Percentiles rank a stretch among this genome's conserved stretches.
Conservation (phyloP, 2,888 invertebrate species). For the Dynastes grantii region DNA sequence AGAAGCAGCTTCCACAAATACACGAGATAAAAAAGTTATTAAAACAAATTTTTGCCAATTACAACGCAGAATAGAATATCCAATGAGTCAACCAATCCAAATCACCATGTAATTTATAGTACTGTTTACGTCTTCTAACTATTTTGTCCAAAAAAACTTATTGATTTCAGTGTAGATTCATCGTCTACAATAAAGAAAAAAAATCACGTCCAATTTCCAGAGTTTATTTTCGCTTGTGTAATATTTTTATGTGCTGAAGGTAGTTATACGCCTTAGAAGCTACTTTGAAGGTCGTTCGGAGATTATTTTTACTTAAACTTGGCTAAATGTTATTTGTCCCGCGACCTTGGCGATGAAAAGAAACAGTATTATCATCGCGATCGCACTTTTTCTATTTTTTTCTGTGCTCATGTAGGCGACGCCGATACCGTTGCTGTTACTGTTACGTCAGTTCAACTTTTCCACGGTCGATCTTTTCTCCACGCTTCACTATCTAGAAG, state of each 20-base stretch:
- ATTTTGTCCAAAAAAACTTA: too few species aligned
- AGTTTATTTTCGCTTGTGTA: slow-evolving; percentile 45
- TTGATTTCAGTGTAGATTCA: too few species aligned
- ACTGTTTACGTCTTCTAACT: too few species aligned
- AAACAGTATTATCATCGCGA: slow-evolving; percentile 42
- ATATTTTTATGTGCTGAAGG: slow-evolving; percentile 31
- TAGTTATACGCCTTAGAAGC: slow-evolving; percentile 31
- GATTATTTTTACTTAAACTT: slow-evolving; percentile 52
- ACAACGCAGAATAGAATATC: too few species aligned
- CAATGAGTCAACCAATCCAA: too few species aligned
- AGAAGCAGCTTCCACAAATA: too few species aligned
- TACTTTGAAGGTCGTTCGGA: slow-evolving; percentile 40
- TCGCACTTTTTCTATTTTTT: slow-evolving; percentile 27
- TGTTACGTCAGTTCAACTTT: slow-evolving; percentile 44
- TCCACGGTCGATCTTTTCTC: slow-evolving; percentile 28
- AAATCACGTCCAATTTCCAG: slow-evolving; percentile 23
- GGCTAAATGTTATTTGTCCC: slow-evolving; percentile 48
- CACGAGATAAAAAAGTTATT: too few species aligned
- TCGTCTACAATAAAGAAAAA: too few species aligned
- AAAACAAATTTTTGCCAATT: too few species aligned
- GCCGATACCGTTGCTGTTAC: slow-evolving; percentile 5
- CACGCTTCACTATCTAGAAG: slow-evolving; percentile 23
- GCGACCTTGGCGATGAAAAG: slow-evolving; percentile 41
- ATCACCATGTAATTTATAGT: too few species aligned
- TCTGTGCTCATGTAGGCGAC: slow-evolving; percentile 22